Percentiles rank a stretch among this genome's conserved stretches.
These are phyloP conservation scores for Phyto melanocephala DNA, from an alignment of 2,888 invertebrate species.

Conservation along the genomic window DNA sequence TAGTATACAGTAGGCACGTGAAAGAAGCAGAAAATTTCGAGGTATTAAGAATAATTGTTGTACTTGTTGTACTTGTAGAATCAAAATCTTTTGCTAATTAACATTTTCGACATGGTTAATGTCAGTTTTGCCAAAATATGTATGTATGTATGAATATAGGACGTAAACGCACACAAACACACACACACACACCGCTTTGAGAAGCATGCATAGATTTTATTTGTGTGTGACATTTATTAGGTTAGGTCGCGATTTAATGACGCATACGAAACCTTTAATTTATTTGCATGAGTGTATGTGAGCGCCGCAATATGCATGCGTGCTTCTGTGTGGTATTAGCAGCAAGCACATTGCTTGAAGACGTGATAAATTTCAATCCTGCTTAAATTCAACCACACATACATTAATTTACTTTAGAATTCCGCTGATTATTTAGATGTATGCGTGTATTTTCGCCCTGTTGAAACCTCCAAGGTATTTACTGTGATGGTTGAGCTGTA, in stretches of 20 bases:
- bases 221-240: constrained; percentile 63
- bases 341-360: constrained; percentile 32
- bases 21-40: not conserved
- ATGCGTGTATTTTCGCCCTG: constrained; percentile 4
- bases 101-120: constrained; percentile 63
- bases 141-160: not conserved
- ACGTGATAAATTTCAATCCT: constrained; percentile 58
- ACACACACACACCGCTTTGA: not conserved
- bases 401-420: constrained; percentile 14
- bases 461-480: constrained; percentile 54
- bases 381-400: constrained; percentile 9
- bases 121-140: constrained; percentile 62
- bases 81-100: constrained; percentile 64
- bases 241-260: constrained; percentile 61
- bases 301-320: not conserved
- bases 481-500: constrained; percentile 38
- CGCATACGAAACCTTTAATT: constrained; percentile 54
- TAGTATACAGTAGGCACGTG: not conserved
- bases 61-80: too few species aligned
- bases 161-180: not conserved
- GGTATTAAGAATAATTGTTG: constrained; percentile 13
- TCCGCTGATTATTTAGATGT: constrained; percentile 46
- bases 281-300: constrained; percentile 7
- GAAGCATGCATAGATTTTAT: constrained; percentile 48
- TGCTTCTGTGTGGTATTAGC: not conserved